Evolutionary conservation across 2,113 vertebrate genomes (phyloP).

Genomic region (Acrocephalus arundinaceus): DNA sequence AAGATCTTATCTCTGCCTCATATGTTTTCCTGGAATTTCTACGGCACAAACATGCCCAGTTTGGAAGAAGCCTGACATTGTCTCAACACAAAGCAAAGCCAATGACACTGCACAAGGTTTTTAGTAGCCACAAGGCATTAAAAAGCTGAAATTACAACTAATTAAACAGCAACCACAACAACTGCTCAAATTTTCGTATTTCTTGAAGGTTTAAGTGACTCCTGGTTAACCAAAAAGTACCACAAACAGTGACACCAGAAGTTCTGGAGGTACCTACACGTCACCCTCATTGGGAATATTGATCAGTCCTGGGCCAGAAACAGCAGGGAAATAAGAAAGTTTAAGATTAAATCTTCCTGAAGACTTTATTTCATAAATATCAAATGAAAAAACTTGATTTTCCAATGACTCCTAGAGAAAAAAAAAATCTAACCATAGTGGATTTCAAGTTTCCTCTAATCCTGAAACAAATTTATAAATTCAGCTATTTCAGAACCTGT

Average conservation of each 20-base stretch:
- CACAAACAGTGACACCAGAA: neutral
- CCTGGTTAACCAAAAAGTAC: neutral
- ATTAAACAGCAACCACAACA: neutral
- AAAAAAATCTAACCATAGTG: neutral
- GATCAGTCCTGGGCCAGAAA: neutral
- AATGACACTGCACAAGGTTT: neutral
- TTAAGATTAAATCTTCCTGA: neutral
- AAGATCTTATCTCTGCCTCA: neutral
- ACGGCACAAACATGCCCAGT: neutral
- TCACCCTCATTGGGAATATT: neutral
- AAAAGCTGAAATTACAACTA: neutral
- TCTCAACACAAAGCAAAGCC: neutral
- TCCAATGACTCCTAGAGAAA: neutral
- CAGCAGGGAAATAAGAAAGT: neutral
- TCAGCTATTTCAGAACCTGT: neutral
- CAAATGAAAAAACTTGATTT: neutral
- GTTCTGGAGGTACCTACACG: neutral
- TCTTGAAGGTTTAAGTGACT: neutral
- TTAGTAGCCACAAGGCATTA: neutral
- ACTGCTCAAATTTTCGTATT: neutral
- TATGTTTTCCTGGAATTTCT: neutral
- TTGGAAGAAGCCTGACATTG: neutral
- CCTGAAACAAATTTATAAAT: neutral
- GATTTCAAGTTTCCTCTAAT: neutral
- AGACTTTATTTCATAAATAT: neutral